A percentile compares a stretch with the other conserved stretches of the same genome.
Conservation (phyloP, 1,140 invertebrate species). For the Neotoxoptera formosana region DNA sequence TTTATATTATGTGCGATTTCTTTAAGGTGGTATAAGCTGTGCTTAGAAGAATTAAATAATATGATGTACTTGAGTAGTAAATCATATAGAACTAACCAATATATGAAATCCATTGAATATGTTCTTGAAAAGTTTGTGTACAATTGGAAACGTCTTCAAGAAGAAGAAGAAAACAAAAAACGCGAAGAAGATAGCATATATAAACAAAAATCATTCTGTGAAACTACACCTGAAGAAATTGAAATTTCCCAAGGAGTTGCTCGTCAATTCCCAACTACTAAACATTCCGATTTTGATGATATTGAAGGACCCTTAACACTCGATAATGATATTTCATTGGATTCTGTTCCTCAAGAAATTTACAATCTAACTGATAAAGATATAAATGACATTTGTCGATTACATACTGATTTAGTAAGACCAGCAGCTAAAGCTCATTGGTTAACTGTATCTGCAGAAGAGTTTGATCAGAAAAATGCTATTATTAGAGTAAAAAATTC, state of each 20-base stretch:
- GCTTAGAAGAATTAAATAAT: conserved; percentile 53
- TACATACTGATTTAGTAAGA: conserved; percentile 71
- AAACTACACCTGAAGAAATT: conserved; percentile 76
- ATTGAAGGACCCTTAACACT: conserved; percentile 60
- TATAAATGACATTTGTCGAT: conserved; percentile 67
- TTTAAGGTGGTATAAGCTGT: conserved; percentile 52
- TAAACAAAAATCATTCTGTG: conserved; percentile 66
- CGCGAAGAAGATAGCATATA: conserved; percentile 83
- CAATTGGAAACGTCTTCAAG: conserved; percentile 79
- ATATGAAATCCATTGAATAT: background rate
- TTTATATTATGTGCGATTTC: background rate
- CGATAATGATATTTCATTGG: conserved; percentile 1
- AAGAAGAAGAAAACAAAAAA: conserved; percentile 72
- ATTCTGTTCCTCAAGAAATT: conserved; percentile 18
- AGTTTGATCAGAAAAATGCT: conserved; percentile 67
- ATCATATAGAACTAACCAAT: background rate
- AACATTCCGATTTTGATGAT: conserved; percentile 62
- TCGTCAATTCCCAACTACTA: conserved; percentile 75
- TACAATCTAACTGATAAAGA: conserved; percentile 68
- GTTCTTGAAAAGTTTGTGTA: conserved; percentile 66
- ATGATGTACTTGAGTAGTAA: conserved; percentile 30
- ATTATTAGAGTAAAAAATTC: conserved; percentile 61
- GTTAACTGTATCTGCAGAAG: conserved; percentile 63
- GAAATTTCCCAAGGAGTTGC: conserved; percentile 74
- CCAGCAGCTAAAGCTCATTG: conserved; percentile 69